phyloP scores from a whole-genome alignment of 2,797 vertebrate species.

The Anisognathus igniventris region DNA sequence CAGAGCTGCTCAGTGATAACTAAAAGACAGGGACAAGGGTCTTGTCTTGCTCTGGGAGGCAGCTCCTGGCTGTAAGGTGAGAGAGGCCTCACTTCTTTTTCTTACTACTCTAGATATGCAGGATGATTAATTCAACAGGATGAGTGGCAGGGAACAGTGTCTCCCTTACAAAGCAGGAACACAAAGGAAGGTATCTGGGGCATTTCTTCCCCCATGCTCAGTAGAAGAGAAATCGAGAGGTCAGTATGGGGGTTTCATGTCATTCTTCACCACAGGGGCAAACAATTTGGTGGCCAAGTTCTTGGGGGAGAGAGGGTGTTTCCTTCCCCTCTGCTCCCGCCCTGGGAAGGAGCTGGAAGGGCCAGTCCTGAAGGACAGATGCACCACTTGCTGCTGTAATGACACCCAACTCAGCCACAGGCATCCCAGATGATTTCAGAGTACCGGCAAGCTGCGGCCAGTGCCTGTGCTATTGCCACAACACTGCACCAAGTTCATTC shows the following conservation, averaged over 20 bases:
- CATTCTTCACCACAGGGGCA: neutral
- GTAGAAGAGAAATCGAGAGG: neutral
- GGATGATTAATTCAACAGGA: neutral
- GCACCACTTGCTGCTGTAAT: neutral
- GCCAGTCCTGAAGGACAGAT: neutral
- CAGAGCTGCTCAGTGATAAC: neutral
- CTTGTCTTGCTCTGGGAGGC: neutral
- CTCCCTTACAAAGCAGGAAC: neutral
- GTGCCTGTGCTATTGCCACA: neutral
- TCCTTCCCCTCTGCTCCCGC: neutral
- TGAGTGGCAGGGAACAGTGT: neutral
- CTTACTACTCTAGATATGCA: neutral
- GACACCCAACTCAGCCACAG: neutral
- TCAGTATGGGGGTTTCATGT: neutral
- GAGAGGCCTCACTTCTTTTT: neutral
- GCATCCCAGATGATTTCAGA: neutral
- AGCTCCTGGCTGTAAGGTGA: neutral
- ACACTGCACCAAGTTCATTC: neutral
- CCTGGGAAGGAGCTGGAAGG: neutral
- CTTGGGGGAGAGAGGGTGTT: neutral
- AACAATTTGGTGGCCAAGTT: neutral
- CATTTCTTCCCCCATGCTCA: neutral
- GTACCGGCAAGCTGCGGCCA: neutral
- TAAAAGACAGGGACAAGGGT: neutral
- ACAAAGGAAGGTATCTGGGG: neutral